These are phyloP conservation scores for Machimus atricapillus DNA, from an alignment of 2,888 invertebrate genomes.

Conservation along the genomic window DNA sequence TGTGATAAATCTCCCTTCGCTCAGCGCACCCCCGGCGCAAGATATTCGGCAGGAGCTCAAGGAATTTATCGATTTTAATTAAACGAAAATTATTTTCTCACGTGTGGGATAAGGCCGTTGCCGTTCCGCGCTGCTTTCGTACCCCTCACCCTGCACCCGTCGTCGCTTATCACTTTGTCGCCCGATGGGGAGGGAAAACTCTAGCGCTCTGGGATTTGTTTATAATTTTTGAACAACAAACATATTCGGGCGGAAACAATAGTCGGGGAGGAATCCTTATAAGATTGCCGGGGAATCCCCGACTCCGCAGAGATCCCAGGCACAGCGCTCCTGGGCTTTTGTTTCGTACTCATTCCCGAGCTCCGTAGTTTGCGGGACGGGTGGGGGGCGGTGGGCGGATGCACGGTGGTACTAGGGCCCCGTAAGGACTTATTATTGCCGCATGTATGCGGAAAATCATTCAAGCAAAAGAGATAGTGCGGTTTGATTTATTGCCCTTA, in stretches of 20 bases:
- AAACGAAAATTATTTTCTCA: slow-evolving; percentile 41
- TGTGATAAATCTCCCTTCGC: slow-evolving; percentile 44
- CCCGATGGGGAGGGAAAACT: not conserved
- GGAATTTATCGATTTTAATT: slow-evolving; percentile 48
- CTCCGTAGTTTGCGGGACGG: not conserved
- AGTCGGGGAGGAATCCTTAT: not conserved
- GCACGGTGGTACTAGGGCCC: not conserved
- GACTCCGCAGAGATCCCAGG: not conserved
- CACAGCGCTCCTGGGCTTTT: not conserved
- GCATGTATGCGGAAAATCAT: slow-evolving; percentile 53
- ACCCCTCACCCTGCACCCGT: not conserved
- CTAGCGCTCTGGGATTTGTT: not conserved
- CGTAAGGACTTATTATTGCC: slow-evolving; percentile 33
- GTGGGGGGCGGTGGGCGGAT: not conserved
- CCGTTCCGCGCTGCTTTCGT: not conserved
- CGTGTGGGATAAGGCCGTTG: not conserved
- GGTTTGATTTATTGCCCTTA: slow-evolving; percentile 51
- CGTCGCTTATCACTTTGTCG: not conserved
- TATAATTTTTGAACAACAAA: slow-evolving; percentile 23
- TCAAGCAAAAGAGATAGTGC: slow-evolving; percentile 62
- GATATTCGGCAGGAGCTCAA: slow-evolving; percentile 41
- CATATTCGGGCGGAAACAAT: slow-evolving; percentile 31
- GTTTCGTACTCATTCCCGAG: not conserved
- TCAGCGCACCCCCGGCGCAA: slow-evolving; percentile 37
- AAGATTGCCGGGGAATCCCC: not conserved